These are phyloP conservation scores for Boulengeromyrus knoepffleri DNA, from an alignment of 2,113 vertebrate genomes.

Conservation along the genomic window DNA sequence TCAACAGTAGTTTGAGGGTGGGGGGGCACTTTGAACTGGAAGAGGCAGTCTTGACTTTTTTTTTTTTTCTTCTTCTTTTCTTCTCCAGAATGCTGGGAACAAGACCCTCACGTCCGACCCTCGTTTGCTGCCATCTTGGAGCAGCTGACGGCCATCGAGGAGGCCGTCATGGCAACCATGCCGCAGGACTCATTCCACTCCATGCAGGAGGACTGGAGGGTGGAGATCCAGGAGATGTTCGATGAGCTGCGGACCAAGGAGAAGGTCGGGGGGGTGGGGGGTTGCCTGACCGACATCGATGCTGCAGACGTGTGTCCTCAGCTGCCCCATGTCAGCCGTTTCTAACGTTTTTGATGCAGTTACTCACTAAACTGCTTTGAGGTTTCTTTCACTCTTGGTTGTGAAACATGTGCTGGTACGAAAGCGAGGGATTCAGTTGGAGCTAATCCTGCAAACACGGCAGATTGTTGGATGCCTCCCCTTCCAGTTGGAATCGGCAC, in stretches of 20 bases:
- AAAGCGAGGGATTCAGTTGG: neutral
- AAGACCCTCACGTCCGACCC: slow-evolving; percentile 88
- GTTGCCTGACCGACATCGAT: neutral
- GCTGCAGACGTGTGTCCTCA: neutral
- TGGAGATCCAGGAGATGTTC: slow-evolving; percentile 97
- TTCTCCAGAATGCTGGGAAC: slow-evolving; percentile 86
- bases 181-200: slow-evolving; percentile 94
- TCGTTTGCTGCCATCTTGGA: slow-evolving; percentile 89
- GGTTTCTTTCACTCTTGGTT: neutral
- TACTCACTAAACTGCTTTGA: neutral
- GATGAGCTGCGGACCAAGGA: slow-evolving; percentile 91
- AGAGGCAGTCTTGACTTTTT: neutral
- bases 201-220: slow-evolving; percentile 97
- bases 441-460: neutral
- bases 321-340: neutral
- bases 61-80: neutral
- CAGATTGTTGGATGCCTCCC: neutral
- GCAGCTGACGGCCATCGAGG: slow-evolving; percentile 84
- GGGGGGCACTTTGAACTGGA: neutral
- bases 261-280: slow-evolving; percentile 63
- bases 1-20: neutral
- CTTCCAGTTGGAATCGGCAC: neutral
- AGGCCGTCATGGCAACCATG: slow-evolving; percentile 85
- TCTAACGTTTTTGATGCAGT: neutral
- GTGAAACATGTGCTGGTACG: neutral